Conservation (phyloP, 2,888 invertebrate species). For the Hypena proboscidalis region DNA sequence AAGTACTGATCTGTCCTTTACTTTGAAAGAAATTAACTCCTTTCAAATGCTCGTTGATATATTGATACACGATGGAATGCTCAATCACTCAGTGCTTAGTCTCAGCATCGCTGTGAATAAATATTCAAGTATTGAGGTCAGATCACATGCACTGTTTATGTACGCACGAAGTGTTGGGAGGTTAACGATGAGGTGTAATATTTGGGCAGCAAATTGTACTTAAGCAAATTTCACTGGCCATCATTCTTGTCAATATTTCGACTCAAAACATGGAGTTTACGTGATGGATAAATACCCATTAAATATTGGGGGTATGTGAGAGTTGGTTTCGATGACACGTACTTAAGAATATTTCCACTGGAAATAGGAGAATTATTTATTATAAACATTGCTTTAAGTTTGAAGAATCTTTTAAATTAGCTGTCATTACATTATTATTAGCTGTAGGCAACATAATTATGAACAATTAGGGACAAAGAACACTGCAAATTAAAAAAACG, state of each 20-base stretch:
- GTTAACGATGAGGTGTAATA: constrained; percentile 67
- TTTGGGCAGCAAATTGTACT: constrained; percentile 63
- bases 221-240: constrained; percentile 48
- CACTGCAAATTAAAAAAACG: no score
- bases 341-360: constrained; percentile 11
- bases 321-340: constrained; percentile 9
- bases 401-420: no score
- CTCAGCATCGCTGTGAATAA: constrained; percentile 56
- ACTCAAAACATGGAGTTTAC: constrained; percentile 43
- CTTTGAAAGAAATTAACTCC: constrained; percentile 27
- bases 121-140: constrained; percentile 74
- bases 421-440: no score
- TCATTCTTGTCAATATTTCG: constrained; percentile 61
- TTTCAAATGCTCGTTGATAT: constrained; percentile 9
- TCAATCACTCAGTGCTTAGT: constrained; percentile 48
- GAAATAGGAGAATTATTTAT: constrained; percentile 19
- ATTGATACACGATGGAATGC: constrained; percentile 5
- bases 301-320: constrained; percentile 29
- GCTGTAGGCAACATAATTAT: no score
- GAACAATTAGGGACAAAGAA: no score
- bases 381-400: no score
- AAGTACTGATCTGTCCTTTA: constrained; percentile 29
- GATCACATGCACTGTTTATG: constrained; percentile 65
- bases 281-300: constrained; percentile 34
- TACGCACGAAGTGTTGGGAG: constrained; percentile 58